phyloP scores from a whole-genome alignment of 1,140 invertebrate genomes.

The Drosophila neocordata region DNA sequence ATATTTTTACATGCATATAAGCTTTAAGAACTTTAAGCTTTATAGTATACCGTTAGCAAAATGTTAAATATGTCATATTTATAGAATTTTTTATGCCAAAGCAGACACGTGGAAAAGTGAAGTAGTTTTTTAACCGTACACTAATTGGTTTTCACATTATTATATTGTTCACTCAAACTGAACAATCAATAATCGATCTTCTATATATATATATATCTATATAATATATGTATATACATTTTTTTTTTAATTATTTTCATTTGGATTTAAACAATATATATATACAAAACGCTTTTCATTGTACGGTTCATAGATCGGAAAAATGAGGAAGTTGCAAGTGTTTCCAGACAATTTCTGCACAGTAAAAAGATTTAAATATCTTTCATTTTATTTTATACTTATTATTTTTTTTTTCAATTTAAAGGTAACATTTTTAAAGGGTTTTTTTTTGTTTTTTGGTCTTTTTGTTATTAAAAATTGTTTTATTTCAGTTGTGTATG shows the following conservation, averaged over 20 bases:
- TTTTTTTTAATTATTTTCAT: too few species aligned
- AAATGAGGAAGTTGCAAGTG: neutral
- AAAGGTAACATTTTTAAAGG: too few species aligned
- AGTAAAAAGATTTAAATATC: neutral
- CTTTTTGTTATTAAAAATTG: too few species aligned
- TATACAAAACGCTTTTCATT: too few species aligned
- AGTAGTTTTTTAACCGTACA: neutral
- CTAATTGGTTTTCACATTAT: neutral
- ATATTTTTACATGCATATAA: too few species aligned
- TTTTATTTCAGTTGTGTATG: neutral
- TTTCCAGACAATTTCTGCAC: neutral
- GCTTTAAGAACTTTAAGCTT: too few species aligned
- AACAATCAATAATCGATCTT: neutral
- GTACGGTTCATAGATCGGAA: neutral
- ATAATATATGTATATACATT: too few species aligned
- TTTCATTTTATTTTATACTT: too few species aligned
- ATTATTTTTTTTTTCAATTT: too few species aligned
- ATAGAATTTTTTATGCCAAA: neutral
- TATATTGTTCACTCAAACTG: neutral
- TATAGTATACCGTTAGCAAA: conserved; percentile 17
- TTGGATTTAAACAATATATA: too few species aligned
- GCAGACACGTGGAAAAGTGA: neutral
- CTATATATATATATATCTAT: too few species aligned
- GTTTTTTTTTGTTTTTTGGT: too few species aligned
- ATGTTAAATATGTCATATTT: conserved; percentile 40